Conservation (phyloP, 1,140 invertebrate genomes). For the Chrysomallon squamiferum region DNA sequence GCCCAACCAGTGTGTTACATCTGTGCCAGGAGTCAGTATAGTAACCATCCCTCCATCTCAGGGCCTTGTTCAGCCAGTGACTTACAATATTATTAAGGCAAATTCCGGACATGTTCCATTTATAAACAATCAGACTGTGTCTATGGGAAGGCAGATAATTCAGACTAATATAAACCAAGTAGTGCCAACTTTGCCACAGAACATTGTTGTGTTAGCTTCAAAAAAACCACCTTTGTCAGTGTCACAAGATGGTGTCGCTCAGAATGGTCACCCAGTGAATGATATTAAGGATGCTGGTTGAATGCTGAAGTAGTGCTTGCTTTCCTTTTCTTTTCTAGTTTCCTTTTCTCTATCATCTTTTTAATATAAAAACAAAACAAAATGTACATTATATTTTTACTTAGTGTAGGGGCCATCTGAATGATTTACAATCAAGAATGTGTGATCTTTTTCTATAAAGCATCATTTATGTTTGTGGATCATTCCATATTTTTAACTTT, state of each 20-base stretch:
- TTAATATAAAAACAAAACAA: no score
- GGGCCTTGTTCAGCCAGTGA: neutral
- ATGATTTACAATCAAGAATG: no score
- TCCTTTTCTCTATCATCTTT: no score
- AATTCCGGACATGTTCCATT: slow-evolving; percentile 12
- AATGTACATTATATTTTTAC: no score
- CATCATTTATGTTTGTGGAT: no score
- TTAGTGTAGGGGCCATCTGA: no score
- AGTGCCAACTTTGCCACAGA: slow-evolving; percentile 5
- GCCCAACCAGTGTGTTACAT: neutral
- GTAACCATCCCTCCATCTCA: neutral
- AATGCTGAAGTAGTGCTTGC: neutral
- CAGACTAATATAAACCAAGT: slow-evolving; percentile 15
- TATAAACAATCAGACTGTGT: slow-evolving; percentile 3
- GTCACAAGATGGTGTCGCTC: slow-evolving; percentile 1
- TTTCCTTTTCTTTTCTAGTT: no score
- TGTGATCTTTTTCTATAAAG: no score
- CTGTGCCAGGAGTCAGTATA: neutral
- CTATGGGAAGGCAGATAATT: slow-evolving; percentile 16
- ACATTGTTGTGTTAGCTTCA: slow-evolving; percentile 14
- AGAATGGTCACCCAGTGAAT: slow-evolving; percentile 2
- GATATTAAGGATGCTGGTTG: slow-evolving; percentile 16
- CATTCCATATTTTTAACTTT: no score
- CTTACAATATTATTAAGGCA: neutral
- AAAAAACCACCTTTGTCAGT: neutral